Percentiles rank a stretch among this genome's conserved stretches.
phyloP scores from a whole-genome alignment of 1,140 invertebrate species.

The Macrotrachela quadricornifera region DNA sequence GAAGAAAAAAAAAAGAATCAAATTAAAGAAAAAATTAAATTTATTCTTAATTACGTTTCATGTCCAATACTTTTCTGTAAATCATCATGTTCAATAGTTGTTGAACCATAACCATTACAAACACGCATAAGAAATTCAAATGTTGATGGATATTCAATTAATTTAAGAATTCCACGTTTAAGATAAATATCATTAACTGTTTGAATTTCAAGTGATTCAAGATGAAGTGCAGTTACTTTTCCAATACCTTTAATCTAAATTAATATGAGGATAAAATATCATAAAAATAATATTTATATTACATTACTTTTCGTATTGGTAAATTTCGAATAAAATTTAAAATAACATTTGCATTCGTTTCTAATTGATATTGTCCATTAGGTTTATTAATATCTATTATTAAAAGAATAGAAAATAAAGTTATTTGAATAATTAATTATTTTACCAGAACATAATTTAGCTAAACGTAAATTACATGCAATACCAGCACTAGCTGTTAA shows the following conservation, averaged over 20 bases:
- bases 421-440: too few relatives aligned
- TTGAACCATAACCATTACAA: slow-evolving; percentile 33
- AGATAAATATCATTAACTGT: slow-evolving; percentile 34
- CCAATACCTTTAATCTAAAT: slow-evolving; percentile 31
- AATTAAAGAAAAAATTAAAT: too few relatives aligned
- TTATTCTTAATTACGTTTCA: too few relatives aligned
- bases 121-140: slow-evolving; percentile 34
- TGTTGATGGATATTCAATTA: slow-evolving; percentile 33
- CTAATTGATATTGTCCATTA: slow-evolving; percentile 38
- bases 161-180: slow-evolving; percentile 30
- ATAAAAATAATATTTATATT: too few relatives aligned
- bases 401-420: too few relatives aligned
- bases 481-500: slow-evolving; percentile 44
- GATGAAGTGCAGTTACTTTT: slow-evolving; percentile 34
- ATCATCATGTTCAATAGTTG: slow-evolving; percentile 17
- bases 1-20: too few relatives aligned
- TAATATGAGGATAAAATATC: too few relatives aligned
- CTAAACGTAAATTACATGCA: slow-evolving; percentile 39
- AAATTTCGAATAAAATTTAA: slow-evolving; percentile 35
- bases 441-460: slow-evolving; percentile 39
- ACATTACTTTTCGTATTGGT: slow-evolving; percentile 39
- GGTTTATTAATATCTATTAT: slow-evolving; percentile 40
- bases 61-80: slow-evolving; percentile 6
- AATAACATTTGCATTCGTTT: slow-evolving; percentile 14
- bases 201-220: slow-evolving; percentile 31